phyloP scores from a whole-genome alignment of 2,888 invertebrate genomes.

The Luffia ferchaultella region DNA sequence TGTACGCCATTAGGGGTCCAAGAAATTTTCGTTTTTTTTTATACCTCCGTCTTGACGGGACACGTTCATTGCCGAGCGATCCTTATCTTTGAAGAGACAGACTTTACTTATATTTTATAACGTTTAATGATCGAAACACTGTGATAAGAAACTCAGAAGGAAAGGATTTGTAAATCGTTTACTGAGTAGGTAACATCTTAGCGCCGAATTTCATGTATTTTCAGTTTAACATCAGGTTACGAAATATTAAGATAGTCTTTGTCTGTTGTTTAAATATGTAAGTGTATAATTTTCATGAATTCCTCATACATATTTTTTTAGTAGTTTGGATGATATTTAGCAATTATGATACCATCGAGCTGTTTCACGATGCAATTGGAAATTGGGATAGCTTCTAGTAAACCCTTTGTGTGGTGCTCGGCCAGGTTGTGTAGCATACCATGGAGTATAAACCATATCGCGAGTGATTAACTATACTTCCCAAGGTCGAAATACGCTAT shows the following conservation, averaged over 20 bases:
- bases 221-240: not conserved
- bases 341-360: no score
- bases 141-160: conserved; percentile 41
- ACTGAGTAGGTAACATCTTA: conserved; percentile 30
- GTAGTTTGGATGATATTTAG: no score
- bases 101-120: conserved; percentile 64
- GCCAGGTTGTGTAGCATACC: no score
- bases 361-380: no score
- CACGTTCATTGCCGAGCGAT: conserved; percentile 55
- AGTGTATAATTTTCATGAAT: no score
- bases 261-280: no score
- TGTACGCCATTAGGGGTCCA: conserved; percentile 52
- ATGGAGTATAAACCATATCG: no score
- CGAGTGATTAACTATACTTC: no score
- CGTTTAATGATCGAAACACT: conserved; percentile 55
- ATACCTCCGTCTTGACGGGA: conserved; percentile 35
- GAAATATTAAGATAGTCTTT: not conserved
- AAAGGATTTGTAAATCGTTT: conserved; percentile 54
- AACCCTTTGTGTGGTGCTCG: no score
- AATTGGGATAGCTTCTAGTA: no score
- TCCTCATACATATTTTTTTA: no score
- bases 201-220: not conserved
- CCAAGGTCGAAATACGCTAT: no score
- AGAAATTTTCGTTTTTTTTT: conserved; percentile 15
- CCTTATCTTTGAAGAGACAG: conserved; percentile 58